phyloP scores from a whole-genome alignment of 2,888 invertebrate genomes.

The Cantharis nigra region DNA sequence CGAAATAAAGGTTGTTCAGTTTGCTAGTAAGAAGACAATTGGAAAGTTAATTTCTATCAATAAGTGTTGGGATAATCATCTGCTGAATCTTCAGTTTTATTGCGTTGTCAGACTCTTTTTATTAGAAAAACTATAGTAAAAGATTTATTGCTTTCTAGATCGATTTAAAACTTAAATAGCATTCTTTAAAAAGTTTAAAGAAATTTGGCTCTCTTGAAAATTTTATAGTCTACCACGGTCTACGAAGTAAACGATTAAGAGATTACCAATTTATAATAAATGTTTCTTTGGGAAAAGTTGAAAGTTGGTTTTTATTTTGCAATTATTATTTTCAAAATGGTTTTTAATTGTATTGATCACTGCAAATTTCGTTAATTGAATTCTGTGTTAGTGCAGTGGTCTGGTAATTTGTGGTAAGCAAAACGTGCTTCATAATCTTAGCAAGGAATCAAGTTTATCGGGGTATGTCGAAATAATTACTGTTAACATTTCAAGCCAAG shows the following conservation, averaged over 20 bases:
- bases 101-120: constrained; percentile 1
- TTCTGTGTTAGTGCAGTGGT: background rate
- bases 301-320: background rate
- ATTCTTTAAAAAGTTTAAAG: background rate
- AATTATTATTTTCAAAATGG: background rate
- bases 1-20: background rate
- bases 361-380: background rate
- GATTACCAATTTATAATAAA: background rate
- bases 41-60: background rate
- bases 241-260: background rate
- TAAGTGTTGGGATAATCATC: background rate
- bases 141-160: background rate
- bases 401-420: background rate
- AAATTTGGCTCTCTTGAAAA: background rate
- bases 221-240: background rate
- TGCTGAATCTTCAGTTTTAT: constrained; percentile 2
- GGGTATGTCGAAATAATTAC: background rate
- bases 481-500: background rate
- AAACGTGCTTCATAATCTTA: background rate
- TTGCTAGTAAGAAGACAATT: background rate
- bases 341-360: background rate
- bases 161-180: background rate
- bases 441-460: background rate
- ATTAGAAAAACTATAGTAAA: constrained; percentile 3
- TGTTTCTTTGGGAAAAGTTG: background rate